These are phyloP conservation scores for Antechinus stuartii DNA, from an alignment of 2,113 vertebrate species.

Conservation along the genomic window DNA sequence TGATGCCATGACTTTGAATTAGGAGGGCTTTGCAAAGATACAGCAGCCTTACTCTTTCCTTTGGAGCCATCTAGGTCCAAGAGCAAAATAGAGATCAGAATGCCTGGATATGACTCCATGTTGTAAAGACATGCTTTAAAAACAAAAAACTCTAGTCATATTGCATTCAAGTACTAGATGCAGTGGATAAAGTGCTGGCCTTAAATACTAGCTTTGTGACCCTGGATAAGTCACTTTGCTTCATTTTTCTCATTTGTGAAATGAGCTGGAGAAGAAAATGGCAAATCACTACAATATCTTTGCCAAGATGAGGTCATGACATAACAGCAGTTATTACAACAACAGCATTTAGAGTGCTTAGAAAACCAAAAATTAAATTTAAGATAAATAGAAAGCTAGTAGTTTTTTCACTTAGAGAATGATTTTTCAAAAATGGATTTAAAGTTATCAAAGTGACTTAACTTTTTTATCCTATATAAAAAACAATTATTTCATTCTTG, in stretches of 20 bases:
- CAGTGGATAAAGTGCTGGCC: neutral
- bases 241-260: neutral
- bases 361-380: conserved; percentile 67
- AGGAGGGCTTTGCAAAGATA: too few species aligned
- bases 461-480: too few species aligned
- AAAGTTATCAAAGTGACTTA: too few species aligned
- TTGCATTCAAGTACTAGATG: neutral
- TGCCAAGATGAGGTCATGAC: neutral
- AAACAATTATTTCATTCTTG: too few species aligned
- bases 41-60: too few species aligned
- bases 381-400: conserved; percentile 50
- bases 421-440: conserved; percentile 50
- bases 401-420: conserved; percentile 47
- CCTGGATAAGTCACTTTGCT: neutral
- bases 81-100: too few species aligned
- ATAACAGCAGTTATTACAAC: neutral
- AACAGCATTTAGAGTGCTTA: conserved; percentile 63
- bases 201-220: neutral
- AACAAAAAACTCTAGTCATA: conserved; percentile 7
- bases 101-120: conserved; percentile 2
- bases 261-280: neutral
- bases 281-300: neutral
- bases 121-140: conserved; percentile 63
- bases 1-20: too few species aligned
- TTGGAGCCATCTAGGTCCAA: too few species aligned